Percentiles rank a stretch among this genome's conserved stretches.
phyloP scores from a whole-genome alignment of 2,888 invertebrate genomes.

The Euclidia mi region DNA sequence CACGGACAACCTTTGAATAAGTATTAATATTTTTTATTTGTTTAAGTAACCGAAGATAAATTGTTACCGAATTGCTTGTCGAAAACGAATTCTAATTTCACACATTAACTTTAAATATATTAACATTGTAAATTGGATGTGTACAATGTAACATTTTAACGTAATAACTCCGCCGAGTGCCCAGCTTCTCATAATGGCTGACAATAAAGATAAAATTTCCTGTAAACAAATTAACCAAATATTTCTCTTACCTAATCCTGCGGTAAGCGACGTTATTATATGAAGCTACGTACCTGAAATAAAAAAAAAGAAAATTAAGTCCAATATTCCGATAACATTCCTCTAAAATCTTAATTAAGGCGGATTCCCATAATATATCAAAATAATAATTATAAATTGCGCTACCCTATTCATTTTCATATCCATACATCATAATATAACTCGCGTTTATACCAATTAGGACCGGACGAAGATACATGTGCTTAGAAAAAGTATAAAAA shows the following conservation, averaged over 20 bases:
- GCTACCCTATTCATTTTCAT: slow-evolving; percentile 78
- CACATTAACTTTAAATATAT: too few species aligned
- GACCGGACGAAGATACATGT: slow-evolving; percentile 74
- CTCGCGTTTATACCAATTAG: slow-evolving; percentile 81
- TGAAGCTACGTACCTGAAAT: slow-evolving; percentile 76
- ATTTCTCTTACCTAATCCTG: slow-evolving; percentile 31
- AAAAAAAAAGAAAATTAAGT: slow-evolving; percentile 32
- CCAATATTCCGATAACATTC: slow-evolving; percentile 28
- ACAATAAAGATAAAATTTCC: neutral
- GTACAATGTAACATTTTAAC: too few species aligned
- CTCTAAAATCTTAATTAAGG: slow-evolving; percentile 50
- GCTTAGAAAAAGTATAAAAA: slow-evolving; percentile 71
- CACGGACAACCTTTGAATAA: too few species aligned
- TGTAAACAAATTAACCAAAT: neutral
- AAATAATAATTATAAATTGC: slow-evolving; percentile 73
- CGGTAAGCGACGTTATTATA: neutral
- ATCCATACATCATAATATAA: slow-evolving; percentile 79
- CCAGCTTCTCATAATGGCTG: neutral
- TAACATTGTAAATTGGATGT: too few species aligned
- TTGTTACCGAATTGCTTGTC: too few species aligned
- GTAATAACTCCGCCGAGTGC: too few species aligned
- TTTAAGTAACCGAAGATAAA: too few species aligned
- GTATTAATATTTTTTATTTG: too few species aligned
- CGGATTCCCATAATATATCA: slow-evolving; percentile 65
- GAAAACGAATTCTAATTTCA: too few species aligned